A percentile compares a stretch with the other conserved stretches of the same genome.
These are phyloP conservation scores for Microctonus aethiopoides DNA, from an alignment of 2,888 invertebrate species.

Conservation along the genomic window DNA sequence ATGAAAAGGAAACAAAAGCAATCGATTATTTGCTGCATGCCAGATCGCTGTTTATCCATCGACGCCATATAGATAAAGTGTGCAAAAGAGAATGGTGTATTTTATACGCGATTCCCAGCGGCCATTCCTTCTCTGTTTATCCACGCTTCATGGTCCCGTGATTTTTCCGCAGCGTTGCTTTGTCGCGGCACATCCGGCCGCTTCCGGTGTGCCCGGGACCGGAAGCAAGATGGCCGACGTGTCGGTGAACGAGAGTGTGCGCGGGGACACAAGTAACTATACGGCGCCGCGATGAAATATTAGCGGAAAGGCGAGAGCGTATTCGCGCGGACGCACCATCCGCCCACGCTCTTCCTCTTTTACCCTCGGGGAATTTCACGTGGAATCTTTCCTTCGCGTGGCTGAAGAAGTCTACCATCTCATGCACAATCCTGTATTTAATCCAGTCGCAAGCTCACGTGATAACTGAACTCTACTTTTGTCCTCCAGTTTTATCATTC, in stretches of 20 bases:
- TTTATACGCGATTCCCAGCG: constrained; percentile 26
- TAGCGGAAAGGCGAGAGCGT: constrained; percentile 53
- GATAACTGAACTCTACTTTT: constrained; percentile 23
- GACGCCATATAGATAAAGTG: not conserved
- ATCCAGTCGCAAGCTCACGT: constrained; percentile 28
- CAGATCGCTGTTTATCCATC: constrained; percentile 22
- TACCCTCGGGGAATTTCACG: constrained; percentile 30
- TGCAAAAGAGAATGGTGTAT: constrained; percentile 2
- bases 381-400: constrained; percentile 33
- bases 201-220: constrained; percentile 59
- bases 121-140: constrained; percentile 51
- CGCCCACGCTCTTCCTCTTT: constrained; percentile 4
- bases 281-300: constrained; percentile 60
- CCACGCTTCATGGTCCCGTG: constrained; percentile 60
- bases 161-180: constrained; percentile 64
- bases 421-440: constrained; percentile 16
- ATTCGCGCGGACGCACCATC: constrained; percentile 39
- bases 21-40: constrained; percentile 15
- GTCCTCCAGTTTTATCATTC: constrained; percentile 2
- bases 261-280: constrained; percentile 35
- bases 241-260: constrained; percentile 29
- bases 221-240: constrained; percentile 63
- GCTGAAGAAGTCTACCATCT: constrained; percentile 17
- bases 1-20: not conserved
- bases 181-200: constrained; percentile 62